Percentiles rank a stretch among this genome's conserved stretches.
Evolutionary conservation across 2,888 invertebrate species (phyloP).

Genomic region (Keiferia lycopersicella): DNA sequence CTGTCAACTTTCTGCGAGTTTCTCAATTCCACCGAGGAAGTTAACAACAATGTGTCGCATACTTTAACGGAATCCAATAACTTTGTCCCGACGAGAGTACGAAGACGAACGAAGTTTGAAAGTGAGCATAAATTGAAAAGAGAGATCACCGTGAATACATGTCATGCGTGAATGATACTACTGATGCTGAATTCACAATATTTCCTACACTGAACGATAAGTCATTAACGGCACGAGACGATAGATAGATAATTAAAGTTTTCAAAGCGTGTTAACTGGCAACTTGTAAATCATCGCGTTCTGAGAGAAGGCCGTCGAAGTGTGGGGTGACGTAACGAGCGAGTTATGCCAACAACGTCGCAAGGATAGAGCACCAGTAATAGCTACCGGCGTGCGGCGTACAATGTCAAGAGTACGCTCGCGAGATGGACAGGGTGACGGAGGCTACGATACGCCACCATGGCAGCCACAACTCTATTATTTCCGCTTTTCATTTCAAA

Average conservation of each 20-base stretch:
- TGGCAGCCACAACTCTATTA: slow-evolving; percentile 11
- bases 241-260: slow-evolving; percentile 19
- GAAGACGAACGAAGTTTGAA: background rate
- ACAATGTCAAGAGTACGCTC: slow-evolving; percentile 76
- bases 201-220: slow-evolving; percentile 2
- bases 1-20: background rate
- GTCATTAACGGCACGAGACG: slow-evolving; percentile 18
- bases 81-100: background rate
- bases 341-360: slow-evolving; percentile 55
- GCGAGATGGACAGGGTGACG: slow-evolving; percentile 39
- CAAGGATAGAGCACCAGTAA: slow-evolving; percentile 49
- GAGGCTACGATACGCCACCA: slow-evolving; percentile 32
- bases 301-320: slow-evolving; percentile 32
- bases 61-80: background rate
- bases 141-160: slow-evolving; percentile 16
- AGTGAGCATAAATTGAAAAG: slow-evolving; percentile 12
- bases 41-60: background rate
- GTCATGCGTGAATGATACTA: slow-evolving; percentile 14
- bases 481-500: slow-evolving; percentile 15
- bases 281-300: slow-evolving; percentile 31
- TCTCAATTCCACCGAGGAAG: background rate
- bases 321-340: slow-evolving; percentile 52
- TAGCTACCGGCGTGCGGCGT: slow-evolving; percentile 43
- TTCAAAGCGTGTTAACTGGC: slow-evolving; percentile 19
- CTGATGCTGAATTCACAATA: slow-evolving; percentile 14